These are phyloP conservation scores for Brachyptera putata DNA, from an alignment of 2,888 invertebrate species.

Conservation along the genomic window DNA sequence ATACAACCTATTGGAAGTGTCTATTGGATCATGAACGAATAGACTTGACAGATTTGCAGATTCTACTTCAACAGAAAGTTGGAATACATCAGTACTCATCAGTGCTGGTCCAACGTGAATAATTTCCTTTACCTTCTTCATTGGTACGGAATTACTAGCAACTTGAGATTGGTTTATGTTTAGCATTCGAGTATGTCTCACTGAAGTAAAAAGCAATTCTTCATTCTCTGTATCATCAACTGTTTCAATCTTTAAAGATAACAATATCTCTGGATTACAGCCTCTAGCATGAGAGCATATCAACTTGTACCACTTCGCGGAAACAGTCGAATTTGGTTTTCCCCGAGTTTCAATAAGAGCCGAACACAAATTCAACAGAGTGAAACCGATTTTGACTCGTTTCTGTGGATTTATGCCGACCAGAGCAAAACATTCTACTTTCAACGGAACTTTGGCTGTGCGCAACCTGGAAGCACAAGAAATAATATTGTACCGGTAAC, in stretches of 20 bases:
- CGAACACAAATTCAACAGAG: slow-evolving; percentile 63
- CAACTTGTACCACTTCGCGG: neutral
- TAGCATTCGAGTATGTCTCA: too few relatives aligned
- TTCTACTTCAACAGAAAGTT: slow-evolving; percentile 54
- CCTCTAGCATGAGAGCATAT: neutral
- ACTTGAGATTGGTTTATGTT: too few relatives aligned
- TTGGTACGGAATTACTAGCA: too few relatives aligned
- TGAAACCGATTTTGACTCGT: slow-evolving; percentile 64
- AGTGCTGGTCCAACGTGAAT: slow-evolving; percentile 43
- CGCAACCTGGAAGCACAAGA: slow-evolving; percentile 54
- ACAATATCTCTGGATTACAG: neutral
- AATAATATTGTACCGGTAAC: slow-evolving; percentile 7
- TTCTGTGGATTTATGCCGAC: slow-evolving; percentile 51
- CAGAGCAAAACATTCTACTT: slow-evolving; percentile 62
- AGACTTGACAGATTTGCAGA: slow-evolving; percentile 47
- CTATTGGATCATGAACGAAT: too few relatives aligned
- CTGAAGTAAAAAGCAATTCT: too few relatives aligned
- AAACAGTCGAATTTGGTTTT: neutral
- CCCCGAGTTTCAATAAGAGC: slow-evolving; percentile 44
- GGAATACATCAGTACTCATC: slow-evolving; percentile 44
- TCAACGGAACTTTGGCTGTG: slow-evolving; percentile 67
- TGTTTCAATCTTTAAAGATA: too few relatives aligned
- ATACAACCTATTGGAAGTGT: too few relatives aligned
- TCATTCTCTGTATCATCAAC: too few relatives aligned
- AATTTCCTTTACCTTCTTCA: too few relatives aligned